phyloP scores from a whole-genome alignment of 2,113 vertebrate species.

The Caracal caracal region DNA sequence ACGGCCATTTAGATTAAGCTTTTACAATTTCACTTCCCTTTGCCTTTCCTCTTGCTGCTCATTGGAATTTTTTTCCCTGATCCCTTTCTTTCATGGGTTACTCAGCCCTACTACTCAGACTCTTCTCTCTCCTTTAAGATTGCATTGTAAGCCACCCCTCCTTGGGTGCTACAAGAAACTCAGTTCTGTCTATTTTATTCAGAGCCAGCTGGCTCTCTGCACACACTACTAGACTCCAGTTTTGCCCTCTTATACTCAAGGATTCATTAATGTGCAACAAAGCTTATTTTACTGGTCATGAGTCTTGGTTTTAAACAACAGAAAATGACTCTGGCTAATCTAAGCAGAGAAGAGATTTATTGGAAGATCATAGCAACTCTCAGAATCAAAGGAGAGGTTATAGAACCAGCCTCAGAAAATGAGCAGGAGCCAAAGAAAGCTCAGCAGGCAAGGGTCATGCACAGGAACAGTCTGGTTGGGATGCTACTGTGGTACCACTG shows the following conservation, averaged over 20 bases:
- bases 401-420: not conserved
- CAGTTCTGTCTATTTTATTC: not conserved
- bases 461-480: not conserved
- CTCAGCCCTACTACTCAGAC: not conserved
- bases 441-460: not conserved
- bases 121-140: not conserved
- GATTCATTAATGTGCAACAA: not conserved
- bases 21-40: not conserved
- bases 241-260: not conserved
- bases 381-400: not conserved
- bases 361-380: not conserved
- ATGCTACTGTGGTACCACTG: not conserved
- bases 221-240: not conserved
- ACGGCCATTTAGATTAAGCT: not conserved
- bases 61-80: not conserved
- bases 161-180: not conserved
- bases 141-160: not conserved
- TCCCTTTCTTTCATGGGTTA: not conserved
- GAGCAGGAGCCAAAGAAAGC: not conserved
- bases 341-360: not conserved
- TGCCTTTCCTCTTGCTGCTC: not conserved
- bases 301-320: not conserved
- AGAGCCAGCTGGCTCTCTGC: not conserved
- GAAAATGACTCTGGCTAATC: not conserved
- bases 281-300: not conserved